Conservation (phyloP, 2,888 invertebrate species). For the Apodemia mormo region DNA sequence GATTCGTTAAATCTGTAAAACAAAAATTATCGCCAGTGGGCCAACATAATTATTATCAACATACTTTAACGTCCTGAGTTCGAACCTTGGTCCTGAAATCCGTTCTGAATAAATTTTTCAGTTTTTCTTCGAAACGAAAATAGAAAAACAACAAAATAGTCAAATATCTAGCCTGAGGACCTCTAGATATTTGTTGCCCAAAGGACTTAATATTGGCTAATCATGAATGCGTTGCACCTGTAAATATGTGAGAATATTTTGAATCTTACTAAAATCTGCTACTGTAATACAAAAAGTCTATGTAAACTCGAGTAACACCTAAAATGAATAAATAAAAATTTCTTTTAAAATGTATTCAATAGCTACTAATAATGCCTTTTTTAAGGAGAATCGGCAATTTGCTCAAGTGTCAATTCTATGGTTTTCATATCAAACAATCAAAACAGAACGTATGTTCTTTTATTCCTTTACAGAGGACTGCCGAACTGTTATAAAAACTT, state of each 20-base stretch:
- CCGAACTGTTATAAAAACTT: conserved; percentile 62
- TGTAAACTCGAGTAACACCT: background rate
- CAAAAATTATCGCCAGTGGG: too few species aligned
- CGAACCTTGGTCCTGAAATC: too few species aligned
- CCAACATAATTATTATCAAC: too few species aligned
- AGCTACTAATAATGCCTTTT: conserved; percentile 9
- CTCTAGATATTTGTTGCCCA: too few species aligned
- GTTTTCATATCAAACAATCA: conserved; percentile 70
- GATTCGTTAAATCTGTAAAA: too few species aligned
- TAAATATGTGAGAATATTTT: background rate
- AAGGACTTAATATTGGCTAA: too few species aligned
- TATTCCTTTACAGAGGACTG: conserved; percentile 55
- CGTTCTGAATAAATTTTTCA: too few species aligned
- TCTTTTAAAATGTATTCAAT: conserved; percentile 18
- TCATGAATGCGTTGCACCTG: too few species aligned
- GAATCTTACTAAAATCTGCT: background rate
- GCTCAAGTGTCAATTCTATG: conserved; percentile 60
- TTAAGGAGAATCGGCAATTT: conserved; percentile 51
- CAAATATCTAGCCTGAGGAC: too few species aligned
- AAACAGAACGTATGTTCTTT: conserved; percentile 61
- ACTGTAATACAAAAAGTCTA: background rate
- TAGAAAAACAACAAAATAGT: too few species aligned
- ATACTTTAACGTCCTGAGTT: too few species aligned
- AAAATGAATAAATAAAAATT: conserved; percentile 1
- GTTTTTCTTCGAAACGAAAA: too few species aligned